Evolutionary conservation across 2,113 vertebrate species (phyloP), one percentile per base, ranked within the genome.

Genomic region (Eleginops maclovinus): DNA sequence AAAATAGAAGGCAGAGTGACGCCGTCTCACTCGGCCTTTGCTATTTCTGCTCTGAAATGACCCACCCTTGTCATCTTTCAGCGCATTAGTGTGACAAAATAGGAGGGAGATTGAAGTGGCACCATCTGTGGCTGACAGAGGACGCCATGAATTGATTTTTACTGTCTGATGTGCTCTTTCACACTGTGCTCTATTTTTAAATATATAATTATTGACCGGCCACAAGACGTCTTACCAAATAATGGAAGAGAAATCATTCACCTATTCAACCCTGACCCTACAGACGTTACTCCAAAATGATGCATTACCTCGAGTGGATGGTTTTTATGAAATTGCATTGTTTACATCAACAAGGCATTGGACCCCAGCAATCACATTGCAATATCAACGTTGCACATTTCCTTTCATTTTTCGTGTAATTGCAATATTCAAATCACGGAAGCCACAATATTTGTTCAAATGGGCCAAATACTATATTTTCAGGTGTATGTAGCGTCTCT

Each of bases 21-120:
- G 75, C 84, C 61, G 61, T 84, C 87, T 77, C 75, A 77, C 71
- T 78, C 62, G 71, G 82, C 77, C 81, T 86, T 79, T 87, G 81
- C 85, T 81, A 80, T 91, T 90, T 87, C 74, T 83, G 86, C 88
- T 84, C 82, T 22, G 72, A 87, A 81, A 90, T 82, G 87, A 89
- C 86, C 77, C 86, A 79, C 88, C 79, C 83, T 75, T 90, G 90
- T 90, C 89, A 92, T 89, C 88, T 90, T 86, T 86, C 86, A 61
- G 84, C 83, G 82, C 89, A 89, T 90, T 90, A 90, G 82, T 79
- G 49, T 89, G 91, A 92, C 84, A 91, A 88, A 90, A 90, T 77
- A 83, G 85, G 79, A 75, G 76, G 73, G 85, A 90, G 91, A 92
- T 85, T 90, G 91, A 90, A 89, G 91, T 84, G 86, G 88, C 85